Percentiles rank a stretch among this genome's conserved stretches.
phyloP scores from a whole-genome alignment of 2,113 vertebrate genomes.

The Melanerpes aurifrons region DNA sequence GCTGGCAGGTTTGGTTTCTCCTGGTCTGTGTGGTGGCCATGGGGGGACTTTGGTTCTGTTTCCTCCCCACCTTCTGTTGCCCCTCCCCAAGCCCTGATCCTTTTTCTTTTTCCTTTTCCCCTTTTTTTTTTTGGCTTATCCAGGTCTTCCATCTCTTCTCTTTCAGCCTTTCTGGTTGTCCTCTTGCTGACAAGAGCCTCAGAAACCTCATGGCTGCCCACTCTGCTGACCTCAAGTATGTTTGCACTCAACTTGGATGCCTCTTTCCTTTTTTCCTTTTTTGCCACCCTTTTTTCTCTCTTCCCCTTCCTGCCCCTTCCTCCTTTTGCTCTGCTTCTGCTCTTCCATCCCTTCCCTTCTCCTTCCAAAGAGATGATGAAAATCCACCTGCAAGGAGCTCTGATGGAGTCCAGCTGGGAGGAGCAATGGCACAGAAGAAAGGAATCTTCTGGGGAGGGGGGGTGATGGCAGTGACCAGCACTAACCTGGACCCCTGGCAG shows the following conservation, averaged over 20 bases:
- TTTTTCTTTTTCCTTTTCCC: background rate
- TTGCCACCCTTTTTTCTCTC: constrained; percentile 13
- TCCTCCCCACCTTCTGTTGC: constrained; percentile 62
- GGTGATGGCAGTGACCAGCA: background rate
- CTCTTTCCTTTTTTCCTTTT: constrained; percentile 52
- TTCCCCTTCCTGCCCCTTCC: constrained; percentile 3
- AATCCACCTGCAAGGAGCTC: background rate
- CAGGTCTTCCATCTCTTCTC: constrained; percentile 83
- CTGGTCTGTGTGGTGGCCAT: constrained; percentile 8
- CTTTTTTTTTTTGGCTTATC: constrained; percentile 74
- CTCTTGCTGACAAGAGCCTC: constrained; percentile 99
- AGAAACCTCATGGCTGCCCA: constrained; percentile 99
- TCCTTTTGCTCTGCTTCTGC: constrained; percentile 57
- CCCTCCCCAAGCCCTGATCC: constrained; percentile 37
- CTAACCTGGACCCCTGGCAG: background rate
- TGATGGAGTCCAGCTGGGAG: background rate
- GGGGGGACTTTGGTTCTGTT: constrained; percentile 74
- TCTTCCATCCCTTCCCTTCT: constrained; percentile 55
- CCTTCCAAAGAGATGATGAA: constrained; percentile 23
- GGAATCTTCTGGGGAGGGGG: background rate
- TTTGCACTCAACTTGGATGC: constrained; percentile 82
- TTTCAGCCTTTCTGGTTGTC: constrained; percentile 99
- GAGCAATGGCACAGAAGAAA: background rate
- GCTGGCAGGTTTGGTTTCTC: background rate
- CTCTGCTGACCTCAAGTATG: constrained; percentile 99